phyloP scores from a whole-genome alignment of 2,797 vertebrate genomes.

The Hipposideros larvatus region DNA sequence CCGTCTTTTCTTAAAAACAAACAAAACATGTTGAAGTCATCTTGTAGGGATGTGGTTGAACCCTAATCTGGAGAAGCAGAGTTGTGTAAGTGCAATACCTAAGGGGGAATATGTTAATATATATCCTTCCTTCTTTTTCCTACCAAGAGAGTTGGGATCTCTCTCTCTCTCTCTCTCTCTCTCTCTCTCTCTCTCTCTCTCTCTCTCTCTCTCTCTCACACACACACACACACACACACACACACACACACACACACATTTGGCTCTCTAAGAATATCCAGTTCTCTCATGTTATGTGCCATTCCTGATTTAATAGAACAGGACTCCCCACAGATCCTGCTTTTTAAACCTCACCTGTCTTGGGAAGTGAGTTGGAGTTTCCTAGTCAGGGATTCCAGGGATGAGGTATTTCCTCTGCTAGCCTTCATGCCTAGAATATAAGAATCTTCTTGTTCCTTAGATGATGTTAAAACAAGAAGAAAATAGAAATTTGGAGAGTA shows the following conservation, averaged over 20 bases:
- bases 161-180: not conserved
- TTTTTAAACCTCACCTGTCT: not conserved
- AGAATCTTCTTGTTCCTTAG: not conserved
- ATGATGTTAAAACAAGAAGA: conserved; percentile 13
- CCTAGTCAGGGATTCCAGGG: not conserved
- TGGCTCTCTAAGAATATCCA: not conserved
- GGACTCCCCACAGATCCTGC: not conserved
- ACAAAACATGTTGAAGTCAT: conserved; percentile 34
- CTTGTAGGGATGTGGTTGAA: conserved; percentile 37
- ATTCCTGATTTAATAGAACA: not conserved
- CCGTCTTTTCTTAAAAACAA: conserved; percentile 33
- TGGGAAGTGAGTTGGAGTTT: not conserved
- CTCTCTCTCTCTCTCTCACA: not conserved
- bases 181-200: not conserved
- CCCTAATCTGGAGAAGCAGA: conserved; percentile 27
- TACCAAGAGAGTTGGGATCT: not conserved
- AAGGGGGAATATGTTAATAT: not conserved
- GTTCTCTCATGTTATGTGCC: not conserved
- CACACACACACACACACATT: not conserved
- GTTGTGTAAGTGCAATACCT: not conserved
- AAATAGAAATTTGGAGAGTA: not conserved
- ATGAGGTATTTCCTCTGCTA: not conserved
- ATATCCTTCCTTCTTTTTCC: not conserved
- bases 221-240: not conserved
- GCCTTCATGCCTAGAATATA: not conserved